phyloP scores from a whole-genome alignment of 2,113 vertebrate species.

The Setophaga coronata region DNA sequence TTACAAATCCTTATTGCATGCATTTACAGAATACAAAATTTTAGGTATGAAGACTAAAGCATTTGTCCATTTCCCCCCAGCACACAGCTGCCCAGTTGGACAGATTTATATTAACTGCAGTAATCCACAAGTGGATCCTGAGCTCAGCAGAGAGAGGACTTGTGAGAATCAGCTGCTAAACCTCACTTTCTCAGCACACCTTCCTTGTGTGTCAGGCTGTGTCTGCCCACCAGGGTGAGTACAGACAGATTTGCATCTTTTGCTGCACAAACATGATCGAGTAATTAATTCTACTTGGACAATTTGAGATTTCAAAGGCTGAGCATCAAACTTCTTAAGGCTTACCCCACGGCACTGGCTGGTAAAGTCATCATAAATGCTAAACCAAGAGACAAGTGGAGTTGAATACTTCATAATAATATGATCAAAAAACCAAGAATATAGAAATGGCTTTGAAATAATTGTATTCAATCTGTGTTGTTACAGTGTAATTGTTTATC shows the following conservation, averaged over 20 bases:
- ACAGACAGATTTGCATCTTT: background rate
- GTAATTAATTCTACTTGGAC: background rate
- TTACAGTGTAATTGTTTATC: background rate
- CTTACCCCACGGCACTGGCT: fast-evolving
- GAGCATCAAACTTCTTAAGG: background rate
- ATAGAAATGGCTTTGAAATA: background rate
- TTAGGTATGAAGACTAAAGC: background rate
- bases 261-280: background rate
- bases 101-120: constrained; percentile 91
- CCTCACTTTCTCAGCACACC: constrained; percentile 81
- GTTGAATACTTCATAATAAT: background rate
- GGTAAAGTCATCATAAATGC: background rate
- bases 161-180: constrained; percentile 94
- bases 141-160: constrained; percentile 81
- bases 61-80: constrained; percentile 32
- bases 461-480: background rate
- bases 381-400: background rate
- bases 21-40: background rate
- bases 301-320: background rate
- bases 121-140: constrained; percentile 43
- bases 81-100: constrained; percentile 79
- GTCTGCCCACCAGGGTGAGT: constrained; percentile 89
- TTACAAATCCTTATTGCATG: background rate
- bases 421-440: background rate
- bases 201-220: constrained; percentile 90